Conservation (phyloP, 2,113 vertebrate genomes). For the Tricholaema leucomelas region DNA sequence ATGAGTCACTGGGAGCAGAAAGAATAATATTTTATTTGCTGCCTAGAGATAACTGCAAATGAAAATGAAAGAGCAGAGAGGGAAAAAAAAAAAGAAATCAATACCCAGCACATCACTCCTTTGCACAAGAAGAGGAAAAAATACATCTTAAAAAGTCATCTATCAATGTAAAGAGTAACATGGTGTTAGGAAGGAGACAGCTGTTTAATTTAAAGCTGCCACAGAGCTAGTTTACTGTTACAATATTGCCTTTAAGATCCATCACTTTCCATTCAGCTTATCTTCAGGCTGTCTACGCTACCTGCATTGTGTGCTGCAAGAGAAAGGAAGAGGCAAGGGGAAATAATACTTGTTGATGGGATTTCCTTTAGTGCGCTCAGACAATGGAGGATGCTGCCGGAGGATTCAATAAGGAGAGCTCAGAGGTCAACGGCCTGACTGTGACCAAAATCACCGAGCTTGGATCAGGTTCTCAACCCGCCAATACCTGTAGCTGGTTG, state of each 20-base stretch:
- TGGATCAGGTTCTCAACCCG: not conserved
- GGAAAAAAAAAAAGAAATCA: slow-evolving; percentile 1
- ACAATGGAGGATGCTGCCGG: slow-evolving; percentile 38
- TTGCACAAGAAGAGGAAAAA: slow-evolving; percentile 7
- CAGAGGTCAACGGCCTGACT: slow-evolving; percentile 17
- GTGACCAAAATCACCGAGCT: not conserved
- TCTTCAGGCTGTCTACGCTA: not conserved
- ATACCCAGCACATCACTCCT: slow-evolving; percentile 44
- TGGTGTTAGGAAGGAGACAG: slow-evolving; percentile 25
- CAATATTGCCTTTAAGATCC: slow-evolving; percentile 41
- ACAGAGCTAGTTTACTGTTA: slow-evolving; percentile 24
- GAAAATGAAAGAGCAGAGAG: slow-evolving; percentile 17
- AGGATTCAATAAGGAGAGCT: not conserved
- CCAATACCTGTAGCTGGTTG: not conserved
- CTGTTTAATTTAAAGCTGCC: slow-evolving; percentile 55
- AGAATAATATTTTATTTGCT: slow-evolving; percentile 70
- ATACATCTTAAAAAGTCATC: slow-evolving; percentile 52
- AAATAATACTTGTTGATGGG: slow-evolving; percentile 60
- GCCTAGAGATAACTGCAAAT: slow-evolving; percentile 67
- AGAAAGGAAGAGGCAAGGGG: slow-evolving; percentile 12
- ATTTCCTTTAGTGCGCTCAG: slow-evolving; percentile 54
- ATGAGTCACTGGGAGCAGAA: slow-evolving; percentile 66
- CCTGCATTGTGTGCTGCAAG: not conserved
- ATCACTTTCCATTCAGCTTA: slow-evolving; percentile 30
- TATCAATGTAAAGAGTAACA: slow-evolving; percentile 49